Evolutionary conservation across 2,888 invertebrate genomes (phyloP).

Genomic region (Lamellibrachia columna): DNA sequence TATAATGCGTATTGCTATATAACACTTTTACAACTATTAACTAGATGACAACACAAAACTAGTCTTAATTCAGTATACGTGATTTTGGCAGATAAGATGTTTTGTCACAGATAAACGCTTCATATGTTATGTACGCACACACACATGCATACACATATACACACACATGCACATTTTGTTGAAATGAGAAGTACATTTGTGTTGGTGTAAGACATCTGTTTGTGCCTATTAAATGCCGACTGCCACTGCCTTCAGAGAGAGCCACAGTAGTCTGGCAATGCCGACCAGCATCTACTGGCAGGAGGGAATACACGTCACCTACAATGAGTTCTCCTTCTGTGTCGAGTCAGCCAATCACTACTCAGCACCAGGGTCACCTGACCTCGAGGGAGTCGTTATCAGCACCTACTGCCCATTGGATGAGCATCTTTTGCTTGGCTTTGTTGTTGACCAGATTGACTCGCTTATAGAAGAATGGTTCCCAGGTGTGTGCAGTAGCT

Average conservation of each 20-base stretch:
- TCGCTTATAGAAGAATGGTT: slow-evolving; percentile 56
- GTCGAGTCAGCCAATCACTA: slow-evolving; percentile 47
- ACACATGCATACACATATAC: no score
- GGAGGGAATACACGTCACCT: slow-evolving; percentile 53
- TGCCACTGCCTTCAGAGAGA: background rate
- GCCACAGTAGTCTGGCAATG: slow-evolving; percentile 31
- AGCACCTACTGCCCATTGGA: slow-evolving; percentile 25
- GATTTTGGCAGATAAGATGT: no score
- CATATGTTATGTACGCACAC: no score
- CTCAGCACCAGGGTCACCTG: background rate
- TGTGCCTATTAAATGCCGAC: background rate
- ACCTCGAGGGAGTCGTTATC: slow-evolving; percentile 13
- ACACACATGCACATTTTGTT: background rate
- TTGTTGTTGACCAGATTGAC: slow-evolving; percentile 57
- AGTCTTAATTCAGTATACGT: no score
- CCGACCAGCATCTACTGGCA: slow-evolving; percentile 52
- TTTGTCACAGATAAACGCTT: no score
- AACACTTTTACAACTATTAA: no score
- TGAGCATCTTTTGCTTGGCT: slow-evolving; percentile 48
- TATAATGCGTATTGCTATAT: no score
- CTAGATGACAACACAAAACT: no score
- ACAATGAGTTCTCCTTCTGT: slow-evolving; percentile 50
- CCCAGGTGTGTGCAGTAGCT: slow-evolving; percentile 48
- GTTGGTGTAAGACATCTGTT: background rate
- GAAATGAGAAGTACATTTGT: background rate